These are phyloP conservation scores for Micromussa lordhowensis DNA, from an alignment of 92 coral and sea anemone species.

Conservation along the genomic window DNA sequence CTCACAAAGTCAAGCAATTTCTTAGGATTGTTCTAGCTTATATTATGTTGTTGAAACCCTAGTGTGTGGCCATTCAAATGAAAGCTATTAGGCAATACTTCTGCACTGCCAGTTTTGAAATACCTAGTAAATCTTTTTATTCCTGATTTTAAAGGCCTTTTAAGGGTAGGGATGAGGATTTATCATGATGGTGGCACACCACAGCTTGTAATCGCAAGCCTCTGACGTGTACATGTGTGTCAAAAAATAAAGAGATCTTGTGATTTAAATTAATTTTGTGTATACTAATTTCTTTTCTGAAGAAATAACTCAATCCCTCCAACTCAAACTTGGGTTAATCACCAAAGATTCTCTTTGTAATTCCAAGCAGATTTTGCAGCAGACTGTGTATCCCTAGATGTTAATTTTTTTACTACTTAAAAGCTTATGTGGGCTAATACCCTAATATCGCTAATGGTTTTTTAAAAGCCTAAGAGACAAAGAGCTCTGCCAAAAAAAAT, in stretches of 20 bases:
- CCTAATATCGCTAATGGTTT: constrained; percentile 7
- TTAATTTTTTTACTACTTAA: constrained; percentile 1
- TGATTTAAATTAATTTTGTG: background rate
- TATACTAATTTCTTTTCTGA: background rate
- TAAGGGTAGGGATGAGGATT: background rate
- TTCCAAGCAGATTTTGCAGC: background rate
- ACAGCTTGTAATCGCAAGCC: background rate
- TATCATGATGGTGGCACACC: background rate
- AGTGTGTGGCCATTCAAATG: background rate
- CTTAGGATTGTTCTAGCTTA: background rate
- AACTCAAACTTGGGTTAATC: constrained; percentile 15
- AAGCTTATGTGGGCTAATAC: constrained; percentile 33
- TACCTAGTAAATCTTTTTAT: too few species aligned
- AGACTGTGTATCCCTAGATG: background rate
- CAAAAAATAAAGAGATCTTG: background rate
- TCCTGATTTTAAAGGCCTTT: background rate
- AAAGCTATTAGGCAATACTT: background rate
- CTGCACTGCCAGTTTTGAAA: background rate
- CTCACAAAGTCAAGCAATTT: background rate
- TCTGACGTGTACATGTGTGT: background rate
- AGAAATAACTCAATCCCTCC: background rate
- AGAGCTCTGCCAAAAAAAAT: background rate
- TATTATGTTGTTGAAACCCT: background rate
- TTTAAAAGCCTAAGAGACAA: background rate
- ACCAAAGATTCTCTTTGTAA: background rate